Evolutionary conservation across 2,797 vertebrate genomes (phyloP).

Genomic region (Pempheris klunzingeri): DNA sequence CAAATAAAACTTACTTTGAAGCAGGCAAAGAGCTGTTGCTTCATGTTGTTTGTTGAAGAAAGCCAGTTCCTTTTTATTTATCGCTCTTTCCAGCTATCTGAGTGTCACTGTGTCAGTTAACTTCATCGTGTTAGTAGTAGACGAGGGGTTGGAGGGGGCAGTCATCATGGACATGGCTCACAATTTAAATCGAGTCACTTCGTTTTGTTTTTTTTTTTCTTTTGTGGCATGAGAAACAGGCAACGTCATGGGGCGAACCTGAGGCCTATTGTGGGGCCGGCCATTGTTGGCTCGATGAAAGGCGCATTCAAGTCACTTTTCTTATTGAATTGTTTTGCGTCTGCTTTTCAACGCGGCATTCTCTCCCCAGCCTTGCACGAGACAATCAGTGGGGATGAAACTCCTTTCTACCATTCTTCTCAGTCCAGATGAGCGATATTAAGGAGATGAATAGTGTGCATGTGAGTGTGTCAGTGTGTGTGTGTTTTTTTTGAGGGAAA

Average conservation of each 20-base stretch:
- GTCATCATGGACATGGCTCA: constrained; percentile 56
- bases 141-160: background rate
- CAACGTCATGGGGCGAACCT: constrained; percentile 82
- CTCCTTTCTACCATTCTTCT: constrained; percentile 79
- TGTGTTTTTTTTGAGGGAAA: constrained; percentile 38
- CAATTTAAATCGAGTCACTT: constrained; percentile 72
- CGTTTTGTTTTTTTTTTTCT: background rate
- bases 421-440: constrained; percentile 83
- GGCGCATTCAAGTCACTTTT: constrained; percentile 88
- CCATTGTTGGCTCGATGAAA: constrained; percentile 86
- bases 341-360: constrained; percentile 83
- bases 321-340: constrained; percentile 87
- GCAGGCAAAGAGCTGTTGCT: background rate
- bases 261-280: constrained; percentile 77
- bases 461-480: constrained; percentile 49
- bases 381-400: constrained; percentile 87
- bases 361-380: constrained; percentile 76
- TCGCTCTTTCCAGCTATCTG: constrained; percentile 13
- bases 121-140: constrained; percentile 41
- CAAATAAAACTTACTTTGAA: constrained; percentile 27
- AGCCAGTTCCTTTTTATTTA: constrained; percentile 24
- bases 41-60: constrained; percentile 5
- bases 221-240: constrained; percentile 80
- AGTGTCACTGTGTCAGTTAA: constrained; percentile 60
- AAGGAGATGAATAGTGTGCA: constrained; percentile 81